Conservation (phyloP, 2,888 invertebrate species). For the Chrysolina oricalcia region DNA sequence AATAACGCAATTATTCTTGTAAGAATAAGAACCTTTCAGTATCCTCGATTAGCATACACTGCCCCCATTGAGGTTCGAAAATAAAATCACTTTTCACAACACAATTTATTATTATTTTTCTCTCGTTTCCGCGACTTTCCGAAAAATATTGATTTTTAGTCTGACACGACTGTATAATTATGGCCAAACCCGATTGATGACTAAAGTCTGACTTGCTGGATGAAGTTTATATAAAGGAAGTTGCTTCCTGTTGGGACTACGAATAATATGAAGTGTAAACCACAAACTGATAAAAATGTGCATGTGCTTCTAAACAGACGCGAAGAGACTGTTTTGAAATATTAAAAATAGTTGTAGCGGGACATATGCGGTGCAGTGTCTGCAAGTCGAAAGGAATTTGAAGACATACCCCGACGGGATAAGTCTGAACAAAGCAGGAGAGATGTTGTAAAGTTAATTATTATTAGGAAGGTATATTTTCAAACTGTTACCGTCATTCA, state of each 20-base stretch:
- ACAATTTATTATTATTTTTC: not conserved
- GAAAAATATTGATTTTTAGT: not conserved
- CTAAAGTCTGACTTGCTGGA: constrained; percentile 23
- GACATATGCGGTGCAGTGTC: constrained; percentile 35
- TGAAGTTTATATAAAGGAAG: constrained; percentile 56
- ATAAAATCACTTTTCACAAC: constrained; percentile 17
- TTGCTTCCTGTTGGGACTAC: constrained; percentile 61
- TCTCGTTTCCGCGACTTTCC: not conserved
- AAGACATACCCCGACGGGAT: not conserved
- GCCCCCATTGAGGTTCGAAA: constrained; percentile 6
- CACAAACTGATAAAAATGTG: constrained; percentile 49
- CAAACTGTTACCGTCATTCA: not conserved
- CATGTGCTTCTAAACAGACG: constrained; percentile 48
- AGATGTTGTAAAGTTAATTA: not conserved
- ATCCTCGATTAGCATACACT: constrained; percentile 35
- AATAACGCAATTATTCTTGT: constrained; percentile 41
- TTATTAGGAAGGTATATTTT: not conserved
- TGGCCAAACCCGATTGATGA: not conserved
- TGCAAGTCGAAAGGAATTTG: not conserved
- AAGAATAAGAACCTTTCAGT: constrained; percentile 39
- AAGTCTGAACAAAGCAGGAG: constrained; percentile 11
- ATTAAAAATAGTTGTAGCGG: constrained; percentile 51
- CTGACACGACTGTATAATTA: not conserved
- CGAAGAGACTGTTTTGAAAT: constrained; percentile 37
- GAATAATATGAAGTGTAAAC: constrained; percentile 38